Evolutionary conservation across 2,888 invertebrate species (phyloP), one percentile per base, ranked within the genome.

Genomic region (Agrotis puta): DNA sequence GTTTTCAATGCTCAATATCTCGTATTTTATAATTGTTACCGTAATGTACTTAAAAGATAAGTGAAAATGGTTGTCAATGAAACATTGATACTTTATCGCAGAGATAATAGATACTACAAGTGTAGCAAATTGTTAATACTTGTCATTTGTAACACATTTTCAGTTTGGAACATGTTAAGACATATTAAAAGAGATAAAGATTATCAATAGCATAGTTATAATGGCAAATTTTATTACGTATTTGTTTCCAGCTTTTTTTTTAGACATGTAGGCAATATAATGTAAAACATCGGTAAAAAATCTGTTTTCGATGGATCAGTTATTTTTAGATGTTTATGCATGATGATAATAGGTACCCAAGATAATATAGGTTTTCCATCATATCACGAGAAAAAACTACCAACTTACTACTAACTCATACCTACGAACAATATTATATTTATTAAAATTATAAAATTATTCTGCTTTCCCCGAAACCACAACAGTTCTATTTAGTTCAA

Each of bases 51-150:
- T 71, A 43, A 62, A 45, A 78, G 79, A 74, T 74, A 74, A 47
- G 73, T 62, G 72, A 43, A 57, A 79, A 74, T 72, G 47, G 39
- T 78, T 51, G 74, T 78, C 79, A 74, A 78, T 78, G 50, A 27
- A 54, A 33, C 57, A 22, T 45, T 20, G 79, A 62, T 79, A 53
- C 3, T 57, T 6, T 63, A 79, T 74, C 74, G n/a, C 16, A 16
- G 0, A 24, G 50, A 70, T 57, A 71, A 3, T 6, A 45, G 59
- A 47, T 65, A 61, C 67, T 43, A 66, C 53, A 24, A 39, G 13
- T 53, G 70, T 47, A 51, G 18, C 27, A 63, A 63, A 79, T 79
- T 72, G 79, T 63, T 43, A 62, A 61, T 62, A 51, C 79, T 50
- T 70, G 70, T 70, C 18, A 53, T 33, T 39, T 62, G 50, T 78